Percentiles rank a stretch among this genome's conserved stretches.
Conservation (phyloP, 1,140 invertebrate species). For the Frieseomelitta varia region DNA sequence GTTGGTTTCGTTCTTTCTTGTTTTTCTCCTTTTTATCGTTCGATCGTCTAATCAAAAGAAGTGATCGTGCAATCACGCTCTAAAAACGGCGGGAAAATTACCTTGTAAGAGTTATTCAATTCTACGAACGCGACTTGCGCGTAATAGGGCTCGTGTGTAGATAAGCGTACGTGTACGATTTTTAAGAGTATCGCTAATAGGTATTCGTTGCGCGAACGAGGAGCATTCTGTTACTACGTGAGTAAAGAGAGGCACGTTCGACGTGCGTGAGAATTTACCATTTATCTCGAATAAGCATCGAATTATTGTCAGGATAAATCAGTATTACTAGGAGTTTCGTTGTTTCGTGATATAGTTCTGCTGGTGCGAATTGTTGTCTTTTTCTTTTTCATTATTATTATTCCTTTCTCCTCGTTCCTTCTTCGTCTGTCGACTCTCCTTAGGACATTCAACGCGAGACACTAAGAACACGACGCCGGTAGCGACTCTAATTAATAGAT, state of each 20-base stretch:
- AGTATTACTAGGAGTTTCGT: not conserved
- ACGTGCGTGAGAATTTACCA: not conserved
- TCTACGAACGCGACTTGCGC: constrained; percentile 36
- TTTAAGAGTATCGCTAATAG: constrained; percentile 49
- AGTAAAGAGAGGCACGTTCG: not conserved
- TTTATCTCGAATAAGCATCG: not conserved
- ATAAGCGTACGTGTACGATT: constrained; percentile 52
- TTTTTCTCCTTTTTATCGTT: constrained; percentile 6
- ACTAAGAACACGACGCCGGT: constrained; percentile 35
- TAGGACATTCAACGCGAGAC: constrained; percentile 22
- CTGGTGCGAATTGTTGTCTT: not conserved
- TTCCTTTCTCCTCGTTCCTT: not conserved
- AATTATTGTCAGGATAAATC: constrained; percentile 1
- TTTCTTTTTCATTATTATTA: not conserved
- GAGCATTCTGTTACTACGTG: constrained; percentile 1
- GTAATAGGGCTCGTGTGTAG: constrained; percentile 33
- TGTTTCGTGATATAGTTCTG: not conserved
- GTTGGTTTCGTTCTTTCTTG: no score
- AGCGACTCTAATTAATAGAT: constrained; percentile 48
- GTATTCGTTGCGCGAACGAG: constrained; percentile 14
- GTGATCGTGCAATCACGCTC: constrained; percentile 43
- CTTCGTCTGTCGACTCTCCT: not conserved
- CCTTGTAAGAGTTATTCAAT: constrained; percentile 19
- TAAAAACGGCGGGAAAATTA: not conserved
- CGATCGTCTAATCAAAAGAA: constrained; percentile 33